Conservation (phyloP, 2,888 invertebrate species). For the Drosophila monieri region DNA sequence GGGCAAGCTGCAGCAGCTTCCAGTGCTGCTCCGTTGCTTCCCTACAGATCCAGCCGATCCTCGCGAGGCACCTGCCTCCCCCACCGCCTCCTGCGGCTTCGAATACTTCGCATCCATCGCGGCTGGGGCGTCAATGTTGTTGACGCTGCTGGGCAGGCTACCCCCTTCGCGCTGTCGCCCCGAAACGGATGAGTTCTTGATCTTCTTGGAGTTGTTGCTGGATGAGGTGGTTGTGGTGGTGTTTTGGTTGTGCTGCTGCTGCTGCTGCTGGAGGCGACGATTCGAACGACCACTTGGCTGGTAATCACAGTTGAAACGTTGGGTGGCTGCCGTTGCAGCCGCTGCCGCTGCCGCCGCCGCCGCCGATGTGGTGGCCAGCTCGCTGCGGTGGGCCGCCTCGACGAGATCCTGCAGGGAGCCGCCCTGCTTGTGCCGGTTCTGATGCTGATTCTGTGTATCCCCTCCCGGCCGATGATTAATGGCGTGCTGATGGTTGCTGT, state of each 20-base stretch:
- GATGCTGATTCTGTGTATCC: constrained; percentile 82
- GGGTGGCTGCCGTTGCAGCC: constrained; percentile 57
- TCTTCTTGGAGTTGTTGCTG: constrained; percentile 65
- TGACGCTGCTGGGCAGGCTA: constrained; percentile 86
- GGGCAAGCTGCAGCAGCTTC: constrained; percentile 51
- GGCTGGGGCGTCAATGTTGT: constrained; percentile 46
- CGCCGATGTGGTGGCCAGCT: constrained; percentile 67
- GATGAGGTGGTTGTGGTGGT: constrained; percentile 13
- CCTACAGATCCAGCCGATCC: background rate
- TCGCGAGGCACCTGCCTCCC: background rate
- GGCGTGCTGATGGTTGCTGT: background rate
- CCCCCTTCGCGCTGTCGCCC: constrained; percentile 88
- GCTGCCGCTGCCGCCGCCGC: constrained; percentile 57
- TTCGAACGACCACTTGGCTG: constrained; percentile 62
- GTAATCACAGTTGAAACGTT: constrained; percentile 82
- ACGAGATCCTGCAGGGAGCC: constrained; percentile 87
- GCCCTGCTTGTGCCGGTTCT: constrained; percentile 84
- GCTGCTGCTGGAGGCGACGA: constrained; percentile 63
- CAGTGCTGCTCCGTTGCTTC: constrained; percentile 21
- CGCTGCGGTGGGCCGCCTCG: constrained; percentile 84
- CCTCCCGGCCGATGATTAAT: constrained; percentile 46
- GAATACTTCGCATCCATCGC: constrained; percentile 58
- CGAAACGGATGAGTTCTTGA: constrained; percentile 71
- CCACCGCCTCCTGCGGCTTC: constrained; percentile 38
- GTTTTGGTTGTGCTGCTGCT: constrained; percentile 55